phyloP scores from a whole-genome alignment of 2,797 vertebrate genomes.

The Trachops cirrhosus region DNA sequence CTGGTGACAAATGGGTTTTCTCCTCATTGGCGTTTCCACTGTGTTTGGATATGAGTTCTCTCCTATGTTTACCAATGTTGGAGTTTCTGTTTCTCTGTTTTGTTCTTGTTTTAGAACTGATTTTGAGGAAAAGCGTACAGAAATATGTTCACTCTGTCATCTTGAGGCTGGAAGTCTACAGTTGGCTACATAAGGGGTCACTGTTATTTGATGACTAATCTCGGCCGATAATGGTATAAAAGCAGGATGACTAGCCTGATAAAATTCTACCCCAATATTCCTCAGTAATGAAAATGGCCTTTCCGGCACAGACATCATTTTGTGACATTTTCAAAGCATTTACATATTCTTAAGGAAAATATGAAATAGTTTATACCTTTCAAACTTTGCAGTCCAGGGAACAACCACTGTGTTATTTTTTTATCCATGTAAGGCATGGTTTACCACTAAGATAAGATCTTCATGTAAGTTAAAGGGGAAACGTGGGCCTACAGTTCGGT shows the following conservation, averaged over 20 bases:
- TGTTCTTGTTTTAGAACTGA: neutral
- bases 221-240: neutral
- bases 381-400: neutral
- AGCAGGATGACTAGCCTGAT: neutral
- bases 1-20: neutral
- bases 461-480: neutral
- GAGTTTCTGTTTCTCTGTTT: neutral
- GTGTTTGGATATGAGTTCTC: neutral
- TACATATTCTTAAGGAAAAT: constrained; percentile 5
- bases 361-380: neutral
- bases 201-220: neutral
- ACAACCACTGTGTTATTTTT: neutral
- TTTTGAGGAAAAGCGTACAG: neutral
- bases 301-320: neutral
- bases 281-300: constrained; percentile 38
- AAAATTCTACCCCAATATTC: neutral
- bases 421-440: neutral
- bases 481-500: neutral
- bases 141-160: neutral
- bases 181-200: neutral
- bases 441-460: neutral
- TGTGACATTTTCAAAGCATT: constrained; percentile 30
- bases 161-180: neutral
- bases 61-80: neutral
- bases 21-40: neutral